Base-by-base conservation (phyloP, 2,888 invertebrate genomes). In the Oscheius sp. region DNA sequence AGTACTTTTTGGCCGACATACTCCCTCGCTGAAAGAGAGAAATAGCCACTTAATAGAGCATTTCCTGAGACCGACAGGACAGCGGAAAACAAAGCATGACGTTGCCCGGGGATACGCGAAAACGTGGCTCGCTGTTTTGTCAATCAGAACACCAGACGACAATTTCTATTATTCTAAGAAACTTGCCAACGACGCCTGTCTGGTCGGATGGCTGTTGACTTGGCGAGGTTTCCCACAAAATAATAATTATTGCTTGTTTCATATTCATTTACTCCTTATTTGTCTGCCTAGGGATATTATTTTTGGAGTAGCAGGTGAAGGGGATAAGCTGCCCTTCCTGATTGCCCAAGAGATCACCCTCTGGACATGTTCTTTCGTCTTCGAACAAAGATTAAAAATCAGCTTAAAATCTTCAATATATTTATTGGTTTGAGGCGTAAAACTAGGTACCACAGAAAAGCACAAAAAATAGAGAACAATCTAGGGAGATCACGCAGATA, bases 81-180 rank as follows among this genome's bases (percentile, higher is more conserved):
- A 35, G 25, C 66, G 66, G 66, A 66, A 66, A 66, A 66, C 66
- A 66, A 66, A 63, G 46, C 23, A 23, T 52, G 66, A 66, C 66
- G 63, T 63, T 63, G 63, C 63, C 23, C 41, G n/a, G 63, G 63
- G 63, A 45, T 23, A 63, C 63, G 46, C 58, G 58, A 58, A 29
- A 27, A 27, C n/a, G n/a, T n/a, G 49, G 16, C 49, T 49, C 49
- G 49, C n/a, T 16, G 49, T 49, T 49, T 18, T 49, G 49, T 13
- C 49, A 13, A 49, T 49, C 49, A 49, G 18, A 16, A 35, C 35
- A 35, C 35, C 35, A 35, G n/a, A n/a, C 9, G 35, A 35, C 35
- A 35, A 9, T 9, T 35, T 35, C 35, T 35, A 35, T 35, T 35
- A 35, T 35, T 35, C 35, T 9, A 35, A 35, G 35, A 35, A 35